Conservation (phyloP, 2,113 vertebrate genomes). For the Bolborhynchus lineola region DNA sequence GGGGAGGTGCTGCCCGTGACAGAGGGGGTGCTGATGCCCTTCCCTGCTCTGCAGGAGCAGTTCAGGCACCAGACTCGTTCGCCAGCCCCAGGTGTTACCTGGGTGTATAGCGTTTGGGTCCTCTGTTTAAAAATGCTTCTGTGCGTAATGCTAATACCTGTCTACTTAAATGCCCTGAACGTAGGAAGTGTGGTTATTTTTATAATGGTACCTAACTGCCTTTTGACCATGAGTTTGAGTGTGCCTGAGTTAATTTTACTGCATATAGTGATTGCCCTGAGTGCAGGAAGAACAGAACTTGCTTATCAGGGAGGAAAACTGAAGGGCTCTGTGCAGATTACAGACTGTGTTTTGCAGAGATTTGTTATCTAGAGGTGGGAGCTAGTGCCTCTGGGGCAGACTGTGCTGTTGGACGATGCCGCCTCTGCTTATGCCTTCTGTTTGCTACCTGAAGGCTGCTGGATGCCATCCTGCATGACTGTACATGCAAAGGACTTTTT, state of each 20-base stretch:
- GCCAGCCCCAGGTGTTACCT: not conserved
- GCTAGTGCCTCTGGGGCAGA: not conserved
- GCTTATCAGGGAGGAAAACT: too few relatives aligned
- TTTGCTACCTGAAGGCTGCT: not conserved
- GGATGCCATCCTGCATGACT: not conserved
- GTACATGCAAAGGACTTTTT: not conserved
- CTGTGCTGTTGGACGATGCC: accelerated
- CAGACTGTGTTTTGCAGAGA: not conserved
- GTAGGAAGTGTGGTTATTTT: not conserved
- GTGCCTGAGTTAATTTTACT: not conserved
- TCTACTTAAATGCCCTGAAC: not conserved
- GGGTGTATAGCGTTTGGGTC: not conserved
- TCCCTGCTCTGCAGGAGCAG: not conserved
- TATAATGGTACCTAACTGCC: not conserved
- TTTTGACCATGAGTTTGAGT: not conserved
- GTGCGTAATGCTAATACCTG: accelerated
- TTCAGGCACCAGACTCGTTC: not conserved
- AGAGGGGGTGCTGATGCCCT: not conserved
- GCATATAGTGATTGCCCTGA: not conserved
- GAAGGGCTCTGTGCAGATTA: not conserved
- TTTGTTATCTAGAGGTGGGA: not conserved
- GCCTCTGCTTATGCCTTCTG: not conserved
- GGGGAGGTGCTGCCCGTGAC: not conserved
- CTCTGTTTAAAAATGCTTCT: not conserved
- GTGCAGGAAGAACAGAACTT: not conserved